A percentile compares a stretch with the other conserved stretches of the same genome.
phyloP scores from a whole-genome alignment of 2,888 invertebrate species.

The Steinernema scapterisci region DNA sequence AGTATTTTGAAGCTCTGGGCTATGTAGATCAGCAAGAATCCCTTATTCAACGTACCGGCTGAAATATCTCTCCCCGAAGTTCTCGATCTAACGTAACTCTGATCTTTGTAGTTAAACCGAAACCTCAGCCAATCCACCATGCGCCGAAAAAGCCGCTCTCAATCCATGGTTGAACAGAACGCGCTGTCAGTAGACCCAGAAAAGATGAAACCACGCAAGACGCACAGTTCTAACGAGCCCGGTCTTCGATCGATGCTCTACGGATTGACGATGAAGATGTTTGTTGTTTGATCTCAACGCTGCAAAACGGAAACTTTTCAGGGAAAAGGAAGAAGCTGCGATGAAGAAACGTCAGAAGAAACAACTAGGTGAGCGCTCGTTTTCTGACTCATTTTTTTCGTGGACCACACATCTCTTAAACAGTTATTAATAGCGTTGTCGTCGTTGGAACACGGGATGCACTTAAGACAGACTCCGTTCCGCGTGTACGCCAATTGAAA shows the following conservation, averaged over 20 bases:
- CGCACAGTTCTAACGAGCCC: slow-evolving; percentile 43
- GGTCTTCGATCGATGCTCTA: slow-evolving; percentile 61
- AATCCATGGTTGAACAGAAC: slow-evolving; percentile 23
- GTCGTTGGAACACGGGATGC: background rate
- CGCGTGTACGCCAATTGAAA: background rate
- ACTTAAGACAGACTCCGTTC: background rate
- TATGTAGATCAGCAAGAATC: too few relatives aligned
- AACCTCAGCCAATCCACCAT: slow-evolving; percentile 14
- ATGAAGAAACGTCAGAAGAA: slow-evolving; percentile 50
- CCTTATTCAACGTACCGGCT: slow-evolving; percentile 15
- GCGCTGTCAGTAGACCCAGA: background rate
- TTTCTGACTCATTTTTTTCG: background rate
- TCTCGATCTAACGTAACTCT: too few relatives aligned
- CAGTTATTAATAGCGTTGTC: slow-evolving; percentile 2
- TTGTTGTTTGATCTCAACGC: slow-evolving; percentile 31
- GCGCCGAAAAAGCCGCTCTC: slow-evolving; percentile 20
- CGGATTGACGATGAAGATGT: slow-evolving; percentile 55
- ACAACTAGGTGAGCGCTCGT: slow-evolving; percentile 29
- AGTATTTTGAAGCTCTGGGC: too few relatives aligned
- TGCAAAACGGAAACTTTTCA: slow-evolving; percentile 9
- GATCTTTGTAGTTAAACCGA: background rate
- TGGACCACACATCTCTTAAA: background rate
- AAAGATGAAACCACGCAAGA: slow-evolving; percentile 10
- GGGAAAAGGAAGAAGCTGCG: slow-evolving; percentile 48
- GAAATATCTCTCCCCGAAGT: too few relatives aligned